These are phyloP conservation scores for Lutjanus erythropterus DNA, from an alignment of 2,113 vertebrate genomes.

Conservation along the genomic window DNA sequence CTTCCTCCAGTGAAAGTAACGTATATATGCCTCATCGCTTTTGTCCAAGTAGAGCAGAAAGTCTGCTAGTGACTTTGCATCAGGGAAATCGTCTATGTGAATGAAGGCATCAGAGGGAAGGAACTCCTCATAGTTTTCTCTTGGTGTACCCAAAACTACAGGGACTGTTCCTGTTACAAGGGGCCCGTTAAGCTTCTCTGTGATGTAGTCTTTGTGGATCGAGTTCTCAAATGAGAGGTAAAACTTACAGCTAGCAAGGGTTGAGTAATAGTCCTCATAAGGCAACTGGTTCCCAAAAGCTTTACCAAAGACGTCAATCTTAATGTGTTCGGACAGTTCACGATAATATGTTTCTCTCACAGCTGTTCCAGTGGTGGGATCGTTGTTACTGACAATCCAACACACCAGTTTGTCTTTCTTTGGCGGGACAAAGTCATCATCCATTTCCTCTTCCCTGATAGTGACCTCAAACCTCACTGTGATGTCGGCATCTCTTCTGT, in stretches of 20 bases:
- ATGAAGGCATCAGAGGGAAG: slow-evolving; percentile 90
- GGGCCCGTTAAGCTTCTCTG: slow-evolving; percentile 91
- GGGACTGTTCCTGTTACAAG: slow-evolving; percentile 88
- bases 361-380: slow-evolving; percentile 79
- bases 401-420: slow-evolving; percentile 90
- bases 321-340: slow-evolving; percentile 88
- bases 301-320: slow-evolving; percentile 86
- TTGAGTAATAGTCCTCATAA: slow-evolving; percentile 87
- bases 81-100: slow-evolving; percentile 90
- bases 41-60: slow-evolving; percentile 87
- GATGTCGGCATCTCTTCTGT: slow-evolving; percentile 89
- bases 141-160: slow-evolving; percentile 90
- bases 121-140: slow-evolving; percentile 91
- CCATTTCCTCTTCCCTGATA: slow-evolving; percentile 82
- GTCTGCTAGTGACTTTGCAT: slow-evolving; percentile 87
- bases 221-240: slow-evolving; percentile 94
- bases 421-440: slow-evolving; percentile 86
- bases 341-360: slow-evolving; percentile 88
- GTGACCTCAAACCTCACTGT: slow-evolving; percentile 89
- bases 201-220: slow-evolving; percentile 91
- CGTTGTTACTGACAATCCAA: slow-evolving; percentile 90
- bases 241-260: slow-evolving; percentile 90
- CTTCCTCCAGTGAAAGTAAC: slow-evolving; percentile 90
- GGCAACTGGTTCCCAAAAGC: slow-evolving; percentile 80
- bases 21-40: slow-evolving; percentile 86